Percentiles rank a stretch among this genome's conserved stretches.
These are phyloP conservation scores for Garra rufa DNA, from an alignment of 2,113 vertebrate species.

Conservation along the genomic window DNA sequence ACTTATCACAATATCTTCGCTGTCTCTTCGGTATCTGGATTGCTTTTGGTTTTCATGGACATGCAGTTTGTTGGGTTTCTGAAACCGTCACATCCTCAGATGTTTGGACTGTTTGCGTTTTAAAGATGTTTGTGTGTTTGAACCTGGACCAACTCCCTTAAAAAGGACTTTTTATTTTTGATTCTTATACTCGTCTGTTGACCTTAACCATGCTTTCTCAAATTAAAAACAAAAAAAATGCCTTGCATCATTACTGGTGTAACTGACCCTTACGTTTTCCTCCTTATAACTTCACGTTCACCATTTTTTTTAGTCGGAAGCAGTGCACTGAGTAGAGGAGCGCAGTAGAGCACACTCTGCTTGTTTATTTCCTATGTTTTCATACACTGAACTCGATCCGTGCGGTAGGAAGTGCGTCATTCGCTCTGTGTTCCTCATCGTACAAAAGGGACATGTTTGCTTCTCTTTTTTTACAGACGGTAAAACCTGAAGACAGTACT, in stretches of 20 bases:
- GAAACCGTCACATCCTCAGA: neutral
- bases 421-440: conserved; percentile 66
- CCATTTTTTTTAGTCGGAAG: conserved; percentile 19
- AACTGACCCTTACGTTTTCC: neutral
- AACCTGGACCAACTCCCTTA: conserved; percentile 45
- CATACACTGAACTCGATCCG: conserved; percentile 75
- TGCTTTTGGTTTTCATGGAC: conserved; percentile 21
- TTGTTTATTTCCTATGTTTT: conserved; percentile 74
- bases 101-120: conserved; percentile 30
- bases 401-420: conserved; percentile 61
- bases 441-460: conserved; percentile 66
- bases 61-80: conserved; percentile 1
- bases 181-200: neutral
- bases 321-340: conserved; percentile 56
- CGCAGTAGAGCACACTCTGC: conserved; percentile 57
- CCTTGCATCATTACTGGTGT: conserved; percentile 7
- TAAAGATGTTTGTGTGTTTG: conserved; percentile 3
- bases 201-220: neutral
- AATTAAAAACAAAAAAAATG: conserved; percentile 7
- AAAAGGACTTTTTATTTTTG: neutral
- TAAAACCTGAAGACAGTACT: conserved; percentile 54
- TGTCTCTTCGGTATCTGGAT: conserved; percentile 7
- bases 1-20: conserved; percentile 19
- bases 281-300: neutral
- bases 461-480: conserved; percentile 54